Base-by-base conservation (phyloP, 1,140 invertebrate species). In the Alviniconcha marisindica region DNA sequence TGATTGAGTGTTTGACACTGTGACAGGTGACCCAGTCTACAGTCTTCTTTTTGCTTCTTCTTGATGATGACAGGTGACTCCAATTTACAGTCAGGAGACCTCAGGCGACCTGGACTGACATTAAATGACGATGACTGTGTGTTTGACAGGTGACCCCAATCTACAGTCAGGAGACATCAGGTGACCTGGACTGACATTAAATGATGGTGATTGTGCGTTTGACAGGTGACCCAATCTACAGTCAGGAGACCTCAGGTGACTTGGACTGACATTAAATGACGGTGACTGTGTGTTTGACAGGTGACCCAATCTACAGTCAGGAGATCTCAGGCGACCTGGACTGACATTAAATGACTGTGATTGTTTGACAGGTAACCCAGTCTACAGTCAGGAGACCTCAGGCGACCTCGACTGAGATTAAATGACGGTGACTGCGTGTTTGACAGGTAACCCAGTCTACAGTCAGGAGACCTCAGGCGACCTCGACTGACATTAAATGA, bases 31-130 rank as follows among this genome's bases (percentile, higher is more conserved):
- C n/a, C n/a, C n/a, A n/a, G n/a, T n/a, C 44, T 48, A 18, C 44
- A 48, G 44, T 48, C 44, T 48, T 18, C 18, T 48, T 5, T 48
- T 48, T 18, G 7, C 18, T 5, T 48, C 18, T 5, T 48, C 5
- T 48, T 48, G 44, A 5, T 48, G 44, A 48, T 48, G 44, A 21
- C 77, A 95, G 94, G 94, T 95, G 2, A 98, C 97, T 10, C 97
- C 97, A 0, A 96, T 97, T 80, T 97, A 96, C 90, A 95, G 96
- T 28, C 95, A 96, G 88, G 95, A 95, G 90, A 95, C 97, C 88
- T 96, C 96, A 93, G 94, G 94, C 83, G 95, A 82, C 76, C 87
- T 99, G 51, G 97, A 99, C 93, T 99, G 98, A 98, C 95, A 97
- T 90, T 48, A 18, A 10, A 48, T 48, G 44, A 5, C 18, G 44